phyloP scores from a whole-genome alignment of 2,797 vertebrate genomes.

The Cuniculus paca region DNA sequence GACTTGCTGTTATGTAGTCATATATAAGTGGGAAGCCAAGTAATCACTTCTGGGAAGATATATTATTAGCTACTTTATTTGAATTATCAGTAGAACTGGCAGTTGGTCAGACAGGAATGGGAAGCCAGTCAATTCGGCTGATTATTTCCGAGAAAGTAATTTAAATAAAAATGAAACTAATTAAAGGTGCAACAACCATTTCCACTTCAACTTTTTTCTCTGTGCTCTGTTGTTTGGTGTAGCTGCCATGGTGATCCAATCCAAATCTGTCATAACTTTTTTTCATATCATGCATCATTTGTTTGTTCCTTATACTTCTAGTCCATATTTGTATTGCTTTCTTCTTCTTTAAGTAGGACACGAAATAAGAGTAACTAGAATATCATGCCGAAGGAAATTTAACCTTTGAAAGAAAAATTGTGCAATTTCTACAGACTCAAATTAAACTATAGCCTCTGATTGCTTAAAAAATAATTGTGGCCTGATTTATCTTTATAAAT shows the following conservation, averaged over 20 bases:
- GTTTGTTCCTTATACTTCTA: not conserved
- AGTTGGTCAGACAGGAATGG: not conserved
- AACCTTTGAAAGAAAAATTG: not conserved
- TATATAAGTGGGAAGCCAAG: not conserved
- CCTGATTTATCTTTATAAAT: not conserved
- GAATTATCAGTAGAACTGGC: not conserved
- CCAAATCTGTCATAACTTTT: not conserved
- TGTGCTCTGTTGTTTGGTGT: fast-evolving
- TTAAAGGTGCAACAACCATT: constrained; percentile 18
- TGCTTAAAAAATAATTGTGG: not conserved
- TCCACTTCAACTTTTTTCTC: not conserved
- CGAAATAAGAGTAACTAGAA: not conserved
- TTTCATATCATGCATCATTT: not conserved
- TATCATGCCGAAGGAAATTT: not conserved
- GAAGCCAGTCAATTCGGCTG: not conserved
- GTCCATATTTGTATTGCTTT: not conserved
- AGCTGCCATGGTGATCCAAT: fast-evolving
- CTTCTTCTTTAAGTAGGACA: not conserved
- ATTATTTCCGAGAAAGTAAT: not conserved
- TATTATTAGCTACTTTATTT: not conserved
- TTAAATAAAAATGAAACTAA: not conserved
- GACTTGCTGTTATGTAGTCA: not conserved
- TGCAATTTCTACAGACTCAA: not conserved
- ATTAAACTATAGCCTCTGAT: not conserved
- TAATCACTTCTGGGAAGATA: not conserved